phyloP scores from a whole-genome alignment of 2,888 invertebrate genomes.

The Resseliella maxima region DNA sequence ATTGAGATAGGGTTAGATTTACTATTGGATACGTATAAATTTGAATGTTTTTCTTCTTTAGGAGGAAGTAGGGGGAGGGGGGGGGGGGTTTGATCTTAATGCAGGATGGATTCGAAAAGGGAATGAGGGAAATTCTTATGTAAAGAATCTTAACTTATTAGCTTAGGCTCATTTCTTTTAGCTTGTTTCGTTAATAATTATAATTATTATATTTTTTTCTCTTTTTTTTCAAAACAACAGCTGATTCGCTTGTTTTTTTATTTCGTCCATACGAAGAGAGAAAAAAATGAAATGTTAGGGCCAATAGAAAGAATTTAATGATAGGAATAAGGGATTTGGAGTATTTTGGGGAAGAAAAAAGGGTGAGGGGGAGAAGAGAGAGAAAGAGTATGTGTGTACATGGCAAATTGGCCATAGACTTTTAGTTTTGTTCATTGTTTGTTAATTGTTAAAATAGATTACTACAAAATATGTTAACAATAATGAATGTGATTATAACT shows the following conservation, averaged over 20 bases:
- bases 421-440: slow-evolving; percentile 18
- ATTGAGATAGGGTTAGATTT: neutral
- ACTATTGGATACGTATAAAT: slow-evolving; percentile 20
- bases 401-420: slow-evolving; percentile 8
- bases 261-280: neutral
- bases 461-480: slow-evolving; percentile 51
- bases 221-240: no score
- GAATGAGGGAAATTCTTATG: neutral
- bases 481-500: slow-evolving; percentile 16
- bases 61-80: no score
- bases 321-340: slow-evolving; percentile 2
- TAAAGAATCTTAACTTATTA: neutral
- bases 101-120: no score
- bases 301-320: neutral
- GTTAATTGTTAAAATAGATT: slow-evolving; percentile 27
- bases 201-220: neutral
- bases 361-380: no score
- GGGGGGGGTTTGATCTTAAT: no score
- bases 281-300: neutral
- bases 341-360: no score
- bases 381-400: no score
- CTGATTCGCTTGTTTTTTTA: neutral
- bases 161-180: slow-evolving; percentile 7
- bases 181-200: neutral
- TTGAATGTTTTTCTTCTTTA: neutral